Evolutionary conservation across 2,113 vertebrate species (phyloP), one percentile per base, ranked within the genome.

Genomic region (Herpetotheres cachinnans): DNA sequence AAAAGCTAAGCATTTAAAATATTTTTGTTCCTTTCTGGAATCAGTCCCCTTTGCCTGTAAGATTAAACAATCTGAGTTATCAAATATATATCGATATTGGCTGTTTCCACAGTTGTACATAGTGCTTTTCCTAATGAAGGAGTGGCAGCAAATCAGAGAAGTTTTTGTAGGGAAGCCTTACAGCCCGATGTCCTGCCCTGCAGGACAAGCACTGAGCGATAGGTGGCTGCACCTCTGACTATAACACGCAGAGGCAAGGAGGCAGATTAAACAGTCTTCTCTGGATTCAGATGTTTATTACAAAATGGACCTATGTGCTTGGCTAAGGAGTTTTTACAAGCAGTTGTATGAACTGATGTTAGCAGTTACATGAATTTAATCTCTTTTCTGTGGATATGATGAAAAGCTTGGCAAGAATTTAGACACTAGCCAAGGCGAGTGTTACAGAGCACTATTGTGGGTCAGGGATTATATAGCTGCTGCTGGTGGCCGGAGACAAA

Each of bases 401-500:
- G 54, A 55, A 82, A 91, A 82, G 32, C 70, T 76, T 56, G 70
- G 27, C 67, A 52, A 72, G 89, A 55, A 42, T 63, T 47, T 16
- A 46, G 47, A 11, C 32, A 36, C 58, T 46, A 82, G 58, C 58
- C 55, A 47, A 11, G n/a, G 56, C 16, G 0, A 85, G 84, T 18
- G 32, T 32, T 77, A 16, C 50, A 74, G 82, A 59, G 67, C 71
- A 12, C 85, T 52, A 3, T 4, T 79, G 82, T 74, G 82, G 72
- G 66, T 26, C 77, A 63, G 86, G 89, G 91, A 89, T 95, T 85
- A 47, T 40, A 70, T 34, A 74, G 88, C 89, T 91, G 44, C 88
- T 93, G 95, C 91, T 90, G 90, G 50, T 55, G 59, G 67, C 80
- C 82, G 65, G 86, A 91, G 56, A 95, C 94, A 95, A 96, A 95